These are phyloP conservation scores for Meiosimyza decipiens DNA, from an alignment of 2,888 invertebrate genomes.

Conservation along the genomic window DNA sequence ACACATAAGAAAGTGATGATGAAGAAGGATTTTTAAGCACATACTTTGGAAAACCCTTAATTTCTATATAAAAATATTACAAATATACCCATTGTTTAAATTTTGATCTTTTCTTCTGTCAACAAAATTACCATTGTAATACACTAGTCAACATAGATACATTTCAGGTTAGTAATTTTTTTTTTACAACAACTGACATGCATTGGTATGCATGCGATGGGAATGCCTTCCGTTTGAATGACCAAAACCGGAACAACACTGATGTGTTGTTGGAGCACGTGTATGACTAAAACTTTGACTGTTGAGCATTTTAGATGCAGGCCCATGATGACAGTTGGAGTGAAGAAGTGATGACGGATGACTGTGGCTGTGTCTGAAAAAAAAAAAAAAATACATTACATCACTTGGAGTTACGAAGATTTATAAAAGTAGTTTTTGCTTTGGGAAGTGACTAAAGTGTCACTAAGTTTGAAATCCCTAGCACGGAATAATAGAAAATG, in stretches of 20 bases:
- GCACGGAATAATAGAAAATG: background rate
- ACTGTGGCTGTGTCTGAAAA: constrained; percentile 48
- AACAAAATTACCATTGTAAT: background rate
- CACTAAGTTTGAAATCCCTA: background rate
- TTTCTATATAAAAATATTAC: too few species aligned
- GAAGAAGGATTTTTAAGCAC: too few species aligned
- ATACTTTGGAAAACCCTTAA: too few species aligned
- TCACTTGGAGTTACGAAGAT: too few species aligned
- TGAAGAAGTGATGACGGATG: constrained; percentile 46
- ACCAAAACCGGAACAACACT: constrained; percentile 64
- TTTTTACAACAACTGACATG: constrained; percentile 61
- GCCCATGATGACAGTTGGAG: constrained; percentile 47
- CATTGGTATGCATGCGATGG: constrained; percentile 65
- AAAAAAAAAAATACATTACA: too few species aligned
- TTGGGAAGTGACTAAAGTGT: background rate
- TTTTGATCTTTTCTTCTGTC: background rate
- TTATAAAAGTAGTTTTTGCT: too few species aligned
- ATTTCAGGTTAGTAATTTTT: background rate
- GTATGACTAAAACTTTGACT: constrained; percentile 65
- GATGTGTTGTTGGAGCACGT: constrained; percentile 58
- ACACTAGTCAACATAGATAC: background rate
- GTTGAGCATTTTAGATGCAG: constrained; percentile 58
- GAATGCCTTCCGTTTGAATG: constrained; percentile 61
- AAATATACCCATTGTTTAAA: too few species aligned
- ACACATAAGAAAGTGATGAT: too few species aligned